A percentile compares a stretch with the other conserved stretches of the same genome.
Evolutionary conservation across 1,140 invertebrate species (phyloP).

Genomic region (Ctenoplectra terminalis): DNA sequence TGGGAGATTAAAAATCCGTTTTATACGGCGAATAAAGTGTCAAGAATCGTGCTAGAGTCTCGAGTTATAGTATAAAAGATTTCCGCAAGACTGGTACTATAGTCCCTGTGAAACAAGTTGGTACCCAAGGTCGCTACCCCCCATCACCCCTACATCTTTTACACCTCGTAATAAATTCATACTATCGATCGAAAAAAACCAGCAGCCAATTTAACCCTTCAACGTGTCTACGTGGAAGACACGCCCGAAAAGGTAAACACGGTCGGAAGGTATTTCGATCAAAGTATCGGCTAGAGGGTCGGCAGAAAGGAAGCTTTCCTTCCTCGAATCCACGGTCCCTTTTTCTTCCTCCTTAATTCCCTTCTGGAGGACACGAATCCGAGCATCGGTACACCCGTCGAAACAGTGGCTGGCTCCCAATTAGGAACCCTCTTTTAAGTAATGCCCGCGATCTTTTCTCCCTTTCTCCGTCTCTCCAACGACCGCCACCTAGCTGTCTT

Average conservation of each 20-base stretch:
- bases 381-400: constrained; percentile 77
- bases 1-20: neutral
- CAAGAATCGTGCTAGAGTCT: neutral
- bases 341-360: constrained; percentile 61
- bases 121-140: neutral
- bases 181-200: neutral
- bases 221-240: constrained; percentile 13
- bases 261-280: constrained; percentile 33
- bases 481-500: constrained; percentile 32
- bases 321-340: constrained; percentile 40
- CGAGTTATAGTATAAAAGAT: neutral
- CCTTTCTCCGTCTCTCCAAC: constrained; percentile 47
- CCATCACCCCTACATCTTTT: neutral
- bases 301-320: constrained; percentile 42
- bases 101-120: neutral
- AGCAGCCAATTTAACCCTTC: neutral
- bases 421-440: constrained; percentile 79
- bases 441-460: constrained; percentile 66
- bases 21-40: neutral
- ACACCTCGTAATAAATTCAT: constrained; percentile 21
- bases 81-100: neutral
- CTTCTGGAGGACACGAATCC: constrained; percentile 75
- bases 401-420: constrained; percentile 81
- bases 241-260: constrained; percentile 36
- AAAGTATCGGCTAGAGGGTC: constrained; percentile 10